phyloP scores from a whole-genome alignment of 2,113 vertebrate species.

The Syngnathus typhle region DNA sequence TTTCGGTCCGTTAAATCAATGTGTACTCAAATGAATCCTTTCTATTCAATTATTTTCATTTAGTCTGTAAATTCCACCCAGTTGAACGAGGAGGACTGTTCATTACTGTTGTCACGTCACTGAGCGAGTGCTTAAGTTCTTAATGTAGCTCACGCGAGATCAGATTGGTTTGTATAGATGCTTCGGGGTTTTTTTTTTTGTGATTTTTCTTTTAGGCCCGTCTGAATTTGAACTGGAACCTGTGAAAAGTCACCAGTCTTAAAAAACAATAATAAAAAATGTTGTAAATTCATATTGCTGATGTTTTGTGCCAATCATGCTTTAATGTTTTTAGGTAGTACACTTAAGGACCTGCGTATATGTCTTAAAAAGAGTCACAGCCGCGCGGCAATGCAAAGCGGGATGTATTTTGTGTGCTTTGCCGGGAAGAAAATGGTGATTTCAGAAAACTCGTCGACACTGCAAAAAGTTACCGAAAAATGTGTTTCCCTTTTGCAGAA shows the following conservation, averaged over 20 bases:
- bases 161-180: slow-evolving; percentile 50
- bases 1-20: not conserved
- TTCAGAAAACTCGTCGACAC: slow-evolving; percentile 80
- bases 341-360: slow-evolving; percentile 59
- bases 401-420: slow-evolving; percentile 36
- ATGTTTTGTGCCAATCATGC: slow-evolving; percentile 56
- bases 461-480: slow-evolving; percentile 75
- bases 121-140: slow-evolving; percentile 6
- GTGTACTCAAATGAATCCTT: not conserved
- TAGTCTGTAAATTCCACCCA: not conserved
- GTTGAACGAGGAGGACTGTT: slow-evolving; percentile 20
- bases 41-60: not conserved
- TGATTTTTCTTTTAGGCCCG: slow-evolving; percentile 20
- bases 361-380: slow-evolving; percentile 48
- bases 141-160: slow-evolving; percentile 40
- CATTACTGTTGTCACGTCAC: slow-evolving; percentile 49
- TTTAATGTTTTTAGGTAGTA: slow-evolving; percentile 64
- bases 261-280: slow-evolving; percentile 17
- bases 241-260: slow-evolving; percentile 50
- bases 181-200: slow-evolving; percentile 31
- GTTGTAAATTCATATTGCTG: slow-evolving; percentile 41
- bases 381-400: slow-evolving; percentile 59
- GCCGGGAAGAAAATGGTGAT: slow-evolving; percentile 54
- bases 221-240: slow-evolving; percentile 59
- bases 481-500: slow-evolving; percentile 78